Conservation (phyloP, 2,113 vertebrate species). For the Parotia lawesii region DNA sequence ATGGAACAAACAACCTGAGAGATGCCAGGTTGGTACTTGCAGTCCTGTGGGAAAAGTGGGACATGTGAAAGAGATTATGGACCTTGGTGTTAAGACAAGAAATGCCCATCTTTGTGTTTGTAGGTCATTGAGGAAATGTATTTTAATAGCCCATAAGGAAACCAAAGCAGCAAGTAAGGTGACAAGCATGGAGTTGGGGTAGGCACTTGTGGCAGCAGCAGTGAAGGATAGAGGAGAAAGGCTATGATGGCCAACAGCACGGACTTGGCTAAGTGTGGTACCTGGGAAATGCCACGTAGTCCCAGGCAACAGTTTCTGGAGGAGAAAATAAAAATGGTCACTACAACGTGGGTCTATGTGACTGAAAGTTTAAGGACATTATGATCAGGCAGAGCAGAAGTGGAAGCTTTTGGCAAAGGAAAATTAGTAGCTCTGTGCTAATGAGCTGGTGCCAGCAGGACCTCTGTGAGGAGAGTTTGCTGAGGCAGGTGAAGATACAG, state of each 20-base stretch:
- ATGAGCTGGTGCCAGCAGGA: constrained; percentile 3
- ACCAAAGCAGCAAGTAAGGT: background rate
- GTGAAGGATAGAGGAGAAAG: background rate
- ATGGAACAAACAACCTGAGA: background rate
- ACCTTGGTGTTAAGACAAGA: background rate
- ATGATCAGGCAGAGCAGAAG: background rate
- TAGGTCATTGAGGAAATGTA: background rate
- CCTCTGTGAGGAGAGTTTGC: background rate
- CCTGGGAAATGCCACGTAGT: background rate
- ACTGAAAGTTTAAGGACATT: background rate
- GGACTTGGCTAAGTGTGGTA: rapidly evolving
- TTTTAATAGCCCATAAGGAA: background rate
- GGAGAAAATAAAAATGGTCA: background rate
- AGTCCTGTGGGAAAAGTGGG: background rate
- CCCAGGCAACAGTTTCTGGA: background rate
- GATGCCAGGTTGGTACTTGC: background rate
- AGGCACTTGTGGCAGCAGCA: background rate
- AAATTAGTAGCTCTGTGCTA: background rate
- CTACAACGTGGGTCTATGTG: background rate
- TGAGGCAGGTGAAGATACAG: background rate
- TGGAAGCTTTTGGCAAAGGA: background rate
- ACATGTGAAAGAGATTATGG: background rate
- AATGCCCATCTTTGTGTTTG: background rate
- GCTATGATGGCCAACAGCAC: background rate
- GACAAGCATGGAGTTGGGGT: background rate